phyloP scores from a whole-genome alignment of 2,113 vertebrate species.

The Mobula hypostoma region DNA sequence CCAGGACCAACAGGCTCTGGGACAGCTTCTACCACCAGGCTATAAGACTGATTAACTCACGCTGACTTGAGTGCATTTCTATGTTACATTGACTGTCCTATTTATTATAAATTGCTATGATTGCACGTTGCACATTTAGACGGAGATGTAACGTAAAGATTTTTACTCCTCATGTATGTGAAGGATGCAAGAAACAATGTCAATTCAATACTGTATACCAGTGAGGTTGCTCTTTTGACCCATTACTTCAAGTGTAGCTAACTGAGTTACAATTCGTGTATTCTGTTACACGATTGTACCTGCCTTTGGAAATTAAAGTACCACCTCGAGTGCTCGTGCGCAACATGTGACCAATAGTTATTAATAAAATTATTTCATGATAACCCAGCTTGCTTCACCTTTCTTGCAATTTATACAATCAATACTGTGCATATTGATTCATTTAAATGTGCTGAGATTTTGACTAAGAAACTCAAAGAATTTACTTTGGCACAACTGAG shows the following conservation, averaged over 20 bases:
- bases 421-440: not conserved
- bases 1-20: no score
- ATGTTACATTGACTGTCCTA: no score
- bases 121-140: no score
- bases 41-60: no score
- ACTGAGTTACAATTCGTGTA: not conserved
- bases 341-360: not conserved
- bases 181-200: no score
- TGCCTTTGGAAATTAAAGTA: not conserved
- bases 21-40: no score
- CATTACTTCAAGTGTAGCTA: not conserved
- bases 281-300: not conserved
- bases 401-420: not conserved
- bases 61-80: no score
- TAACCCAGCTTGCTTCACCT: not conserved
- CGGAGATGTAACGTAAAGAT: no score
- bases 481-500: not conserved
- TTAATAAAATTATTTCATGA: not conserved
- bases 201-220: not conserved
- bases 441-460: not conserved
- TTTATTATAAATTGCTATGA: no score
- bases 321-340: not conserved
- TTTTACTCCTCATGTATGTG: no score
- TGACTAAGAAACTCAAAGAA: not conserved
- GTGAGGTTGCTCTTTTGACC: not conserved